These are phyloP conservation scores for Hestina assimilis DNA, from an alignment of 1,140 invertebrate species.

Conservation along the genomic window DNA sequence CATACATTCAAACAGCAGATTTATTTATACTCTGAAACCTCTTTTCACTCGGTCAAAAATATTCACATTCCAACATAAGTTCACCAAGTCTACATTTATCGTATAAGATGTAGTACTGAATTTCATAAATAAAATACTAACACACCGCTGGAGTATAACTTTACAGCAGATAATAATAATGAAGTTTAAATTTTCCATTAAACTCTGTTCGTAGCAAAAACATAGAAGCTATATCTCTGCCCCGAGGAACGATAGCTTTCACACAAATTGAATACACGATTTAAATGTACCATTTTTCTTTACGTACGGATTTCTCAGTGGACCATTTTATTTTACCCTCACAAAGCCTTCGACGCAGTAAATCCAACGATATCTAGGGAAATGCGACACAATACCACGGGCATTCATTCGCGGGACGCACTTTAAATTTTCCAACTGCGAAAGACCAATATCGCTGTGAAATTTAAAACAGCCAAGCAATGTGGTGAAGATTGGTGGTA, in stretches of 20 bases:
- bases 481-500: conserved; percentile 22
- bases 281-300: conserved; percentile 69
- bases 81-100: too few species aligned
- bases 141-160: too few species aligned
- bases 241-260: conserved; percentile 45
- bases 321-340: conserved; percentile 65
- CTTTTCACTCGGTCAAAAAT: too few species aligned
- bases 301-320: conserved; percentile 68
- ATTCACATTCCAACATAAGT: too few species aligned
- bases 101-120: too few species aligned
- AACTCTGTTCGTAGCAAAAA: too few species aligned
- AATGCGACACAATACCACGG: conserved; percentile 58
- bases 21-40: too few species aligned
- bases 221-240: conserved; percentile 19
- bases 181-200: too few species aligned
- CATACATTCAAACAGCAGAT: too few species aligned
- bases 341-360: conserved; percentile 65
- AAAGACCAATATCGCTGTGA: conserved; percentile 45
- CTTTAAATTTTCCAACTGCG: conserved; percentile 55
- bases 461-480: conserved; percentile 30
- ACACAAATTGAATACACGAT: conserved; percentile 68
- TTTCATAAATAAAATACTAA: too few species aligned
- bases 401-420: conserved; percentile 46
- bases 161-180: too few species aligned
- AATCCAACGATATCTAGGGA: conserved; percentile 62